Conservation (phyloP, 2,888 invertebrate genomes). For the Coenonympha arcania region DNA sequence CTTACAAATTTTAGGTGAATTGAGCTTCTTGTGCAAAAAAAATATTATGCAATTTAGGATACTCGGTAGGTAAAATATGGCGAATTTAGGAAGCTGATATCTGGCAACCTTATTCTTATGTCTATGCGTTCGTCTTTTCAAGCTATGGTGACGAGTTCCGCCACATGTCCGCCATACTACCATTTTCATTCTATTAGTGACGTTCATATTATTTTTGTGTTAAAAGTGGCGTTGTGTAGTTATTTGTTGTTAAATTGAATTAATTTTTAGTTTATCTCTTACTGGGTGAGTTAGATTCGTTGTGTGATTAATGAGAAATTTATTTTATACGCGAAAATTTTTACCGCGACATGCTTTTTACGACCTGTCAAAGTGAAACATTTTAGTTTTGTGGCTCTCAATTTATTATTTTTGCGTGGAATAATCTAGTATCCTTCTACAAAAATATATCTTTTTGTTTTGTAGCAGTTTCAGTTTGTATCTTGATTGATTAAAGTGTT, state of each 20-base stretch:
- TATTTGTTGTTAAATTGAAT: constrained; percentile 66
- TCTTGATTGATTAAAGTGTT: no score
- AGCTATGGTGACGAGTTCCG: no score
- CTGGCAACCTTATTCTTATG: no score
- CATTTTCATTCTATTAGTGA: constrained; percentile 65
- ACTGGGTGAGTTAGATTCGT: constrained; percentile 52
- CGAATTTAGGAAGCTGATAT: no score
- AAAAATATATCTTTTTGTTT: constrained; percentile 31
- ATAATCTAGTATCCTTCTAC: neutral
- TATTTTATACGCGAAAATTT: constrained; percentile 50
- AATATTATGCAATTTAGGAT: no score
- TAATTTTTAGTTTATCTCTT: constrained; percentile 58
- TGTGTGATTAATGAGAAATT: constrained; percentile 34
- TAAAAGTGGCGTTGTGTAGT: constrained; percentile 59
- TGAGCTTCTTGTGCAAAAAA: no score
- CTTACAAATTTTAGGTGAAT: no score
- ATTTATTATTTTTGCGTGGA: constrained; percentile 13
- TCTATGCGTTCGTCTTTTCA: no score
- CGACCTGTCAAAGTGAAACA: constrained; percentile 64
- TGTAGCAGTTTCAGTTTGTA: constrained; percentile 41
- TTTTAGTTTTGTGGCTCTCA: constrained; percentile 39
- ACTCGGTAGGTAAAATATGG: no score
- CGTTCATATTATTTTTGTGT: constrained; percentile 67
- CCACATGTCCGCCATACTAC: constrained; percentile 71
- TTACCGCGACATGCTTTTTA: constrained; percentile 58